Base-by-base conservation (phyloP, 2,888 invertebrate species). In the Nephrocerus scutellatus region DNA sequence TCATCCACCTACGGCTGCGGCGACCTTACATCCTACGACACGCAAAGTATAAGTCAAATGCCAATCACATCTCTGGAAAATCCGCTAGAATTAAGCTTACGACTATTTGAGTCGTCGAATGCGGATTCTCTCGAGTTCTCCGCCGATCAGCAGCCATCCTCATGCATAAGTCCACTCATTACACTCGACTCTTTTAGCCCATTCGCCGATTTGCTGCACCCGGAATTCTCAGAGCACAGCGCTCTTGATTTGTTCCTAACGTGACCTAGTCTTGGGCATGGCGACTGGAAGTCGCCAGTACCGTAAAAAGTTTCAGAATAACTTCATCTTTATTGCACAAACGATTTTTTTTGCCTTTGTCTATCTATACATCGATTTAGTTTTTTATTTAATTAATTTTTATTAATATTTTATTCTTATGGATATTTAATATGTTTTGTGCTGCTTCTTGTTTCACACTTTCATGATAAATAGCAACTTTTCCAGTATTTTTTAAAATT, bases 201-300 rank as follows among this genome's bases (percentile, higher is more conserved):
- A 2, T 68, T 65, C 29, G 55, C 58, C 33, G 64, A 68, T 48
- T 51, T 68, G 35, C 48, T 68, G 22, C 59, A 59, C 23, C 47
- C 50, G 20, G 68, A 66, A 36, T 63, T 66, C 30, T 50, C 55
- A 4, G 67, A 60, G 28, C 59, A 58, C 14, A 47, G 51, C 19
- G 46, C 59, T 2, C 47, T 63, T 13, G 63, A 68, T 35, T 46
- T 68, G 38, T 68, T 66, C 53, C 50, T 67, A 23, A 56, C 68
- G 53, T 68, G 63, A 68, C 59, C n/a, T n/a, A n/a, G n/a, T n/a
- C n/a, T n/a, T n/a, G n/a, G n/a, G n/a, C n/a, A n/a, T n/a, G n/a
- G n/a, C n/a, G n/a, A n/a, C n/a, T n/a, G n/a, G n/a, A n/a, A n/a
- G n/a, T n/a, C n/a, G n/a, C n/a, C n/a, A n/a, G n/a, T n/a, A n/a